A percentile compares a stretch with the other conserved stretches of the same genome.
phyloP scores from a whole-genome alignment of 2,113 vertebrate genomes.

The Pithys albifrons region DNA sequence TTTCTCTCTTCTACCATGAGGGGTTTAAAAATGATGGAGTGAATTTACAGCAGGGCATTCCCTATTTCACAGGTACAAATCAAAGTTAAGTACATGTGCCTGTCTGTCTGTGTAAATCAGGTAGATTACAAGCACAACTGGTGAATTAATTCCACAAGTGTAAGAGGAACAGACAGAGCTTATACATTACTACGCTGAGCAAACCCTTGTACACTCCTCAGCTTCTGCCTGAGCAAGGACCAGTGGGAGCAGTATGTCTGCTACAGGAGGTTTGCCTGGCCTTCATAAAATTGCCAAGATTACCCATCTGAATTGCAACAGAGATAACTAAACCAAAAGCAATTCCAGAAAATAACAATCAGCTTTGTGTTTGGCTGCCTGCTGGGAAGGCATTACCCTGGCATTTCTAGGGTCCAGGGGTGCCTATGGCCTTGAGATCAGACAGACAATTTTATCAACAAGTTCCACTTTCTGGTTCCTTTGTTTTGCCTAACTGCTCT shows the following conservation, averaged over 20 bases:
- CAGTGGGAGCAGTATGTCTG: not conserved
- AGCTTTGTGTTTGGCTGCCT: not conserved
- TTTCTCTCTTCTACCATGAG: not conserved
- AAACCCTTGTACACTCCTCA: not conserved
- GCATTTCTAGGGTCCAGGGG: accelerated
- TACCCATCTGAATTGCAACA: not conserved
- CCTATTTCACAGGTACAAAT: not conserved
- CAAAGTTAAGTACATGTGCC: not conserved
- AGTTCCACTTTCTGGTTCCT: not conserved
- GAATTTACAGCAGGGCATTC: not conserved
- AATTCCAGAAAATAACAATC: not conserved
- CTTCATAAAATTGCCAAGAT: not conserved
- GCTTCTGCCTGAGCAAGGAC: not conserved
- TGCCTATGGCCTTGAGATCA: not conserved
- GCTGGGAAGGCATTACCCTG: not conserved
- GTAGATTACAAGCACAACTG: not conserved
- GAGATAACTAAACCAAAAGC: not conserved
- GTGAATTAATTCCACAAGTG: not conserved
- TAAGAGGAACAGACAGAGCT: not conserved
- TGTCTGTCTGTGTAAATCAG: not conserved
- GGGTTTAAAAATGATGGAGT: not conserved
- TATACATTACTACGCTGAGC: not conserved
- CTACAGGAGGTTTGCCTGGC: not conserved
- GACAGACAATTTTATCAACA: not conserved
- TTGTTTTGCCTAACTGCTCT: not conserved